Base-by-base conservation (phyloP, 1,140 invertebrate genomes). In the Lepidurus apus region DNA sequence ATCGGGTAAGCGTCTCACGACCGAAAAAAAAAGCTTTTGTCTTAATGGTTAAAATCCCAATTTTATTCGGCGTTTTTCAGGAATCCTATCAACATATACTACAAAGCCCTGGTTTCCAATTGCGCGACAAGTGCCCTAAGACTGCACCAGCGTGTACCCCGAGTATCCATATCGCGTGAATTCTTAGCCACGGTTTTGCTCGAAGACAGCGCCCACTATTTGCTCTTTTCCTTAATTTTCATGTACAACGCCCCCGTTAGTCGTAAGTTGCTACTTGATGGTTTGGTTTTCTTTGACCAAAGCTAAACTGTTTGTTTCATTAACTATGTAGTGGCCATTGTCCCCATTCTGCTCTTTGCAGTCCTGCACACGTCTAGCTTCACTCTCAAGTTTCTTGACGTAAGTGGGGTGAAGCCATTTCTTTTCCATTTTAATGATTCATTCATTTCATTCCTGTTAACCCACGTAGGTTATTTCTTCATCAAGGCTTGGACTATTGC, bases 121-220 rank as follows among this genome's bases (percentile, higher is more conserved):
- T 95, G 95, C 42, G 96, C 95, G 7, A 96, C 94, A 6, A 97
- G 94, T 83, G 95, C 96, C 5, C 86, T 99, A 45, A 88, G 97
- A 77, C 87, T 99, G 78, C 96, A 98, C 86, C 97, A 98, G 85
- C 89, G 97, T 79, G 86, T 98, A 75, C 94, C 95, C 24, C 86
- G 88, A 75, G 92, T 97, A 79, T 89, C 91, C 76, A 87, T 98
- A 43, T 93, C 88, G 76, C 86, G 92, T 80, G 91, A 95, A 84
- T 98, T 96, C 85, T 85, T 98, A 43, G 87, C 89, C 11, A 85
- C 88, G 8, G 85, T 99, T 78, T 87, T 98, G 80, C 82, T 91
- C 73, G 97, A 99, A 86, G 97, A 99, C 87, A 97, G 95, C 79
- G 96, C 93, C 81, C 97, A 99, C 85, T 98, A 99, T 84, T 87